phyloP scores from a whole-genome alignment of 1,140 invertebrate genomes.

The Helicoverpa zea region DNA sequence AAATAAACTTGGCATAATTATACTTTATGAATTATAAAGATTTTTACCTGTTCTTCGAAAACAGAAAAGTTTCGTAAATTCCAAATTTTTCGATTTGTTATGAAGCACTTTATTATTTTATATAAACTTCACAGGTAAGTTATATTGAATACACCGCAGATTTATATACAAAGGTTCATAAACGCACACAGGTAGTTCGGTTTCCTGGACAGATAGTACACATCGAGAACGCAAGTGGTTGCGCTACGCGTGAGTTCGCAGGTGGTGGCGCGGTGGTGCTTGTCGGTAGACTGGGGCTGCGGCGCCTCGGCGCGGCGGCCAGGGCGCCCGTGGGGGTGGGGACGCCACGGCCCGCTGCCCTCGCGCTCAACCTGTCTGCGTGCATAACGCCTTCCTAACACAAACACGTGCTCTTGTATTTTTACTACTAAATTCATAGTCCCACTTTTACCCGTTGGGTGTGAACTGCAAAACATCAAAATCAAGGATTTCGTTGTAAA shows the following conservation, averaged over 20 bases:
- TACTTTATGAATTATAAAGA: background rate
- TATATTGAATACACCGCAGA: slow-evolving; percentile 1
- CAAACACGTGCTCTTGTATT: background rate
- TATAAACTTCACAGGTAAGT: background rate
- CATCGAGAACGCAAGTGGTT: slow-evolving; percentile 54
- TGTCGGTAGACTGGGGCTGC: slow-evolving; percentile 45
- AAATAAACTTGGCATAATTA: background rate
- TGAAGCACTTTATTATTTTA: background rate
- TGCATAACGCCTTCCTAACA: background rate
- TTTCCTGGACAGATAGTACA: slow-evolving; percentile 40
- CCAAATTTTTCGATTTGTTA: background rate
- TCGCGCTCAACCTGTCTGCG: slow-evolving; percentile 19
- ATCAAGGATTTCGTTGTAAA: no score
- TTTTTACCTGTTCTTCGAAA: background rate
- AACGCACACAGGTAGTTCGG: background rate
- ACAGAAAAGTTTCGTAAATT: background rate
- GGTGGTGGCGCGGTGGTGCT: slow-evolving; percentile 45
- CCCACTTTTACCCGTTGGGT: no score
- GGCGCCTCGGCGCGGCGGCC: slow-evolving; percentile 25
- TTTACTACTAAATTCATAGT: no score
- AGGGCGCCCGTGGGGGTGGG: slow-evolving; percentile 47
- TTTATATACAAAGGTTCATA: slow-evolving; percentile 5
- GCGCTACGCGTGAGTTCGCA: slow-evolving; percentile 43
- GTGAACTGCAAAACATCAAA: no score
- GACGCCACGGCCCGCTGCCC: slow-evolving; percentile 54